Base-by-base conservation (phyloP, 2,888 invertebrate genomes). In the Thera britannica region DNA sequence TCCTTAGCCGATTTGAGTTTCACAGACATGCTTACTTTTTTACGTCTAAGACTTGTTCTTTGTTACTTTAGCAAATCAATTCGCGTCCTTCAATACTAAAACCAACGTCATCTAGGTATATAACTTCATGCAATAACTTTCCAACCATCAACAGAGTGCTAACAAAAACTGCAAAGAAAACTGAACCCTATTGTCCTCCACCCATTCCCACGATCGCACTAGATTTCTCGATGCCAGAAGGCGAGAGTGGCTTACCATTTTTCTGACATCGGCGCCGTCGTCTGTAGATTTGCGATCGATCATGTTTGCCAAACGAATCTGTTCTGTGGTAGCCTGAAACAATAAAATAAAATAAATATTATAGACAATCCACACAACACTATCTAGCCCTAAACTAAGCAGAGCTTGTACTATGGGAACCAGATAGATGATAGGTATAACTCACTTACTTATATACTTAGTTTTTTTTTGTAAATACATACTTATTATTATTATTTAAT, bases 281-380 rank as follows among this genome's bases (percentile, higher is more conserved):
- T 94, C 90, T 72, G 74, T 48, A 84, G 94, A 94, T 94, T 95
- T 94, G 81, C 95, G 95, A 84, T 96, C 96, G 86, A 97, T 97
- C 87, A 97, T 97, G 94, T 96, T 96, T 89, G 97, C 97, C 94
- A 97, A 95, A 81, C 97, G 96, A 85, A 97, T 95, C 92, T 97
- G 97, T 94, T 97, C 97, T 90, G 96, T 96, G 79, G 97, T 97
- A 73, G 97, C 96, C 96, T 97, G 89, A 23, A 91, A 89, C 9
- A 34, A 52, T 8, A 7, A 1, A 52, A 52, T 8, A 7, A 1
- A 52, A 7, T 34, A 9, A 51, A 0, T 7, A 9, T 2, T 34
- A 34, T 34, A 52, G 34, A 52, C 23, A 23, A 23, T 23, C 23
- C 23, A 23, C 23, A 23, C 23, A 23, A 23, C 23, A 23, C 23